Conservation (phyloP, 2,797 vertebrate genomes). For the Eulemur coronatus region DNA sequence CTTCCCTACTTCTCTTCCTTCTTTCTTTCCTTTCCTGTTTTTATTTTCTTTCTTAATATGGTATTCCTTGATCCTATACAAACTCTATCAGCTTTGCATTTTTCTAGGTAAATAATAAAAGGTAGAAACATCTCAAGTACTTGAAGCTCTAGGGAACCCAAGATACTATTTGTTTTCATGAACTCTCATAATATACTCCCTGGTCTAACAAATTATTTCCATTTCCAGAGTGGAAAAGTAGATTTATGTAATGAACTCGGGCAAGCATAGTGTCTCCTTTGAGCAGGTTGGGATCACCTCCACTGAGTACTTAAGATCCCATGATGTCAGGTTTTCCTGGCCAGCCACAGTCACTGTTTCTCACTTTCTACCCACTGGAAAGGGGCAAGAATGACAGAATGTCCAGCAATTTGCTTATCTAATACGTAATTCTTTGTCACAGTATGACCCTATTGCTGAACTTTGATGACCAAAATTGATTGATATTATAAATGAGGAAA, state of each 20-base stretch:
- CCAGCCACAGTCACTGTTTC: background rate
- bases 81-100: background rate
- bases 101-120: background rate
- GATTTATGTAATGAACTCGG: background rate
- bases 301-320: background rate
- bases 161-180: background rate
- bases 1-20: background rate
- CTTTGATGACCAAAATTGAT: background rate
- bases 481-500: background rate
- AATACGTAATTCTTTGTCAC: background rate
- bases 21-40: background rate
- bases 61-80: background rate
- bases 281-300: background rate
- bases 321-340: background rate
- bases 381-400: background rate
- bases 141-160: background rate
- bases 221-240: background rate
- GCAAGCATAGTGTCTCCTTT: background rate
- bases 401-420: background rate
- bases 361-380: background rate
- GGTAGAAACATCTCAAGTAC: background rate
- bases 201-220: background rate
- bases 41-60: background rate
- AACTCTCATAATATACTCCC: background rate
- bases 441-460: background rate